A percentile compares a stretch with the other conserved stretches of the same genome.
These are phyloP conservation scores for Cephalopterus ornatus DNA, from an alignment of 2,113 vertebrate genomes.

Conservation along the genomic window DNA sequence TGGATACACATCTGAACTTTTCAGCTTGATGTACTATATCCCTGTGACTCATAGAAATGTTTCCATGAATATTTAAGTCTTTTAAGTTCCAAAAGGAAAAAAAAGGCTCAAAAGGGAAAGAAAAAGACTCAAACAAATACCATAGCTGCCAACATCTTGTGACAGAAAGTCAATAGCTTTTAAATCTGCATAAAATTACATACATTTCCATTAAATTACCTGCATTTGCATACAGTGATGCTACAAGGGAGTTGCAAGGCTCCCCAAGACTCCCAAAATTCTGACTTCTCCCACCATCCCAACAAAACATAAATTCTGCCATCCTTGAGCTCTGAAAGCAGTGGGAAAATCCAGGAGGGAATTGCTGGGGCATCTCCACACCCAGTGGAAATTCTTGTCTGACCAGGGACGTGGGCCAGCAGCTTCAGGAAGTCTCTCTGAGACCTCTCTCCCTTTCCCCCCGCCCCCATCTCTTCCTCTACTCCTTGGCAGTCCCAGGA, in stretches of 20 bases:
- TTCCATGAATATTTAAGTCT: slow-evolving; percentile 62
- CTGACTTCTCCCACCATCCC: background rate
- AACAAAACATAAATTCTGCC: background rate
- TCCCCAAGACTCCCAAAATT: slow-evolving; percentile 21
- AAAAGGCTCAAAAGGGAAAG: slow-evolving; percentile 54
- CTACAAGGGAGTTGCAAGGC: slow-evolving; percentile 28
- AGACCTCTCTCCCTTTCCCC: background rate
- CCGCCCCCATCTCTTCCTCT: background rate
- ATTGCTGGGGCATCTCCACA: background rate
- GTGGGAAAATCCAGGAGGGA: background rate
- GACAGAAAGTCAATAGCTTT: slow-evolving; percentile 69
- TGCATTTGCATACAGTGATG: slow-evolving; percentile 61
- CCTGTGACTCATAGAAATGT: slow-evolving; percentile 54
- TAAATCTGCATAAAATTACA: slow-evolving; percentile 70
- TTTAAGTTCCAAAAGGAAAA: slow-evolving; percentile 53
- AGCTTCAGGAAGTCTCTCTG: background rate
- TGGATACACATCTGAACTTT: slow-evolving; percentile 52
- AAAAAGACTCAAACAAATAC: slow-evolving; percentile 66
- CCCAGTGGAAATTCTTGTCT: background rate
- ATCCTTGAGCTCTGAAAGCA: background rate
- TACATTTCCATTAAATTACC: slow-evolving; percentile 67
- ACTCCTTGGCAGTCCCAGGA: background rate
- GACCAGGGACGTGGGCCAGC: background rate
- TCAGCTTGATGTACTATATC: slow-evolving; percentile 39
- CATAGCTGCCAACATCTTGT: slow-evolving; percentile 68